phyloP scores from a whole-genome alignment of 2,797 vertebrate species.

The Enoplosus armatus region DNA sequence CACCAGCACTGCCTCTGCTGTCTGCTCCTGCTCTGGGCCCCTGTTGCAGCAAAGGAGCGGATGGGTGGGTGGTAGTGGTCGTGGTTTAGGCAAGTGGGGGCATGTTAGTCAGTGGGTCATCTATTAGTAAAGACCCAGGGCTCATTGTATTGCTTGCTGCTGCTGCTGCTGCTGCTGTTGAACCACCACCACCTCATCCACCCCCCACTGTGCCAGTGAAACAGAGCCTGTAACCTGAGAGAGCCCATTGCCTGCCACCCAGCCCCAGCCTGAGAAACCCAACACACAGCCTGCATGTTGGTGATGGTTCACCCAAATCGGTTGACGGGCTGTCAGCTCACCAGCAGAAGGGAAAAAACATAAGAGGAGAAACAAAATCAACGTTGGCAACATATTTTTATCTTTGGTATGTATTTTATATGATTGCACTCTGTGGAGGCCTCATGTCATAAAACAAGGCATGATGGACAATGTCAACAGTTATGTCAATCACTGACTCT shows the following conservation, averaged over 20 bases:
- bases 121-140: slow-evolving; percentile 83
- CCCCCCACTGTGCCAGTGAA: slow-evolving; percentile 65
- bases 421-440: background rate
- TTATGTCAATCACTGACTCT: background rate
- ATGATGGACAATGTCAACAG: background rate
- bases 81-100: slow-evolving; percentile 8
- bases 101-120: slow-evolving; percentile 80
- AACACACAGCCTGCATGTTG: slow-evolving; percentile 46
- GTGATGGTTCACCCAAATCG: slow-evolving; percentile 20
- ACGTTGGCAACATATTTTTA: background rate
- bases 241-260: slow-evolving; percentile 47
- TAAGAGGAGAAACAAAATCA: background rate
- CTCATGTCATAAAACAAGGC: background rate
- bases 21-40: background rate
- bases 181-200: slow-evolving; percentile 6
- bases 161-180: slow-evolving; percentile 24
- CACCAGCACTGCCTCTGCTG: background rate
- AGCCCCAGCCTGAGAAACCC: slow-evolving; percentile 54
- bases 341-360: background rate
- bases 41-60: slow-evolving; percentile 15
- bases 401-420: background rate
- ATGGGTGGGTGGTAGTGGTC: background rate
- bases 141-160: slow-evolving; percentile 61
- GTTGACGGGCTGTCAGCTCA: slow-evolving; percentile 22
- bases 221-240: slow-evolving; percentile 81